phyloP scores from a whole-genome alignment of 2,888 invertebrate genomes.

The Nephrotoma appendiculata region DNA sequence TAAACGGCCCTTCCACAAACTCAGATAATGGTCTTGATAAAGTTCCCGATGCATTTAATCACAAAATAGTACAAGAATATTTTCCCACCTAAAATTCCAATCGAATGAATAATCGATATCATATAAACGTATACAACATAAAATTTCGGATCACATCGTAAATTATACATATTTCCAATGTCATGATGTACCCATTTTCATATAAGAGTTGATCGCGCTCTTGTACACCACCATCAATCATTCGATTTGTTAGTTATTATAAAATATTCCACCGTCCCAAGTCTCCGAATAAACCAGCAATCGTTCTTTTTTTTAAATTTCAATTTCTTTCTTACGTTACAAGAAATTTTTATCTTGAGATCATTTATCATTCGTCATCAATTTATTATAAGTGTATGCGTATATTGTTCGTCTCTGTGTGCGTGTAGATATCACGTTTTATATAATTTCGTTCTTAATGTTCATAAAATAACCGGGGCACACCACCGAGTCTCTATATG shows the following conservation, averaged over 20 bases:
- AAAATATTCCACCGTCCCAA: neutral
- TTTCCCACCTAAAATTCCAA: neutral
- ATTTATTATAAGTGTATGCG: neutral
- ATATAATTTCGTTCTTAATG: neutral
- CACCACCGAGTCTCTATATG: neutral
- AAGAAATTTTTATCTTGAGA: neutral
- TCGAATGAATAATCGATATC: neutral
- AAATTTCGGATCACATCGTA: neutral
- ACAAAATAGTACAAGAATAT: neutral
- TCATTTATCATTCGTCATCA: neutral
- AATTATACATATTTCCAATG: neutral
- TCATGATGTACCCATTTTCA: neutral
- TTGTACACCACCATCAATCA: neutral
- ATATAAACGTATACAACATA: neutral
- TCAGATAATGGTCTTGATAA: too few relatives aligned
- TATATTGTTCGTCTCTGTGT: neutral
- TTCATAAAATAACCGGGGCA: neutral
- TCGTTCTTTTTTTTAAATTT: neutral
- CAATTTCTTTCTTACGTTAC: neutral
- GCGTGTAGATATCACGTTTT: neutral
- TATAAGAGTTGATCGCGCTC: neutral
- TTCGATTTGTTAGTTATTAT: neutral
- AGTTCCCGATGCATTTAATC: neutral
- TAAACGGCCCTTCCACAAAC: too few relatives aligned
- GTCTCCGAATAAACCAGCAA: neutral